Percentiles rank a stretch among this genome's conserved stretches.
phyloP scores from a whole-genome alignment of 2,888 invertebrate species.

The Anarsia innoxiella region DNA sequence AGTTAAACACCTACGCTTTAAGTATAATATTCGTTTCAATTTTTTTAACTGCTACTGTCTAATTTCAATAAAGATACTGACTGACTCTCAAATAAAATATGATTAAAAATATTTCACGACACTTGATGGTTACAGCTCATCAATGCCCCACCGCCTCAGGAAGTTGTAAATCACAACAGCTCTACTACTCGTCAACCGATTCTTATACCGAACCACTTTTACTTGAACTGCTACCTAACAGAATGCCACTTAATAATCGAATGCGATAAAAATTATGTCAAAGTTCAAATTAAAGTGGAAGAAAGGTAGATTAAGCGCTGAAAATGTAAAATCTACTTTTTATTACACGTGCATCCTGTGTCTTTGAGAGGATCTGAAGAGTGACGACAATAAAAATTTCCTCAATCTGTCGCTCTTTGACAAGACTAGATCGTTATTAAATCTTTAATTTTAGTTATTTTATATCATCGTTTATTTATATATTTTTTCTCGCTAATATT shows the following conservation, averaged over 20 bases:
- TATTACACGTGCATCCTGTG: slow-evolving; percentile 56
- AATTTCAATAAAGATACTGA: not conserved
- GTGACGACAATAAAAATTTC: slow-evolving; percentile 16
- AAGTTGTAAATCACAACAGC: slow-evolving; percentile 63
- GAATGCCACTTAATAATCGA: too few species aligned
- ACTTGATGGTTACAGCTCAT: slow-evolving; percentile 29
- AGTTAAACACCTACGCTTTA: too few species aligned
- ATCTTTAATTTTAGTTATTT: too few species aligned
- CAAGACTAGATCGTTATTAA: too few species aligned
- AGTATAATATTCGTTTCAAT: too few species aligned
- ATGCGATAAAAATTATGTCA: too few species aligned
- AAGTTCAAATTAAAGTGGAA: slow-evolving; percentile 32
- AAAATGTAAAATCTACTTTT: slow-evolving; percentile 57
- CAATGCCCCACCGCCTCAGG: slow-evolving; percentile 52
- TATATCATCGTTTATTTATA: too few species aligned
- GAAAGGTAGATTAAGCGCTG: slow-evolving; percentile 37
- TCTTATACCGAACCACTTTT: slow-evolving; percentile 35
- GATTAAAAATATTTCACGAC: slow-evolving; percentile 25
- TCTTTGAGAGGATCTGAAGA: slow-evolving; percentile 25
- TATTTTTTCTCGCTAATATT: too few species aligned
- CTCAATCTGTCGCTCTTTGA: slow-evolving; percentile 13
- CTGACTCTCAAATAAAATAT: slow-evolving; percentile 8
- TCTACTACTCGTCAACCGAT: slow-evolving; percentile 43
- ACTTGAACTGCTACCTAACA: slow-evolving; percentile 30
- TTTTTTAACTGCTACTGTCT: too few species aligned